A percentile compares a stretch with the other conserved stretches of the same genome.
Conservation (phyloP, 2,113 vertebrate genomes). For the Sisor rabdophorus region DNA sequence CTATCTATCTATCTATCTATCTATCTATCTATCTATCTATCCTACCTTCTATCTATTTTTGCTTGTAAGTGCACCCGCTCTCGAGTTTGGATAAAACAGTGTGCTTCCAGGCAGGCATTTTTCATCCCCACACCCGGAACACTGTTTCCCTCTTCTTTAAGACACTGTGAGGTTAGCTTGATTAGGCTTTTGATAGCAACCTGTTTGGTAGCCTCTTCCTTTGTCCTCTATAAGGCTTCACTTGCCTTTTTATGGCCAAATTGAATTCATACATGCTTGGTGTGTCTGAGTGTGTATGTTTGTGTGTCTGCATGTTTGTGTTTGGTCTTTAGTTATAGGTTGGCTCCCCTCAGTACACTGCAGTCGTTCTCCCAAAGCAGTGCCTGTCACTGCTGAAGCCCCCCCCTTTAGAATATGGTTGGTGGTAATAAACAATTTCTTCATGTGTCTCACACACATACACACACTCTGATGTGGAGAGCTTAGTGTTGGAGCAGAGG, state of each 20-base stretch:
- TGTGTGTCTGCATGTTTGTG: conserved; percentile 42
- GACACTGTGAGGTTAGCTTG: neutral
- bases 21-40: conserved; percentile 1
- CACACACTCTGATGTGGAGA: conserved; percentile 56
- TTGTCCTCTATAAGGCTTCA: conserved; percentile 16
- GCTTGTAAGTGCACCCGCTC: conserved; percentile 7
- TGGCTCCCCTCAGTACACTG: conserved; percentile 41
- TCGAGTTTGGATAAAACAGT: neutral
- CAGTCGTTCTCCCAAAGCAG: conserved; percentile 41
- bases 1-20: conserved; percentile 32
- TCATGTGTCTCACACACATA: conserved; percentile 46
- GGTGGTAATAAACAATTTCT: conserved; percentile 47
- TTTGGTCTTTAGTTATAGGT: conserved; percentile 46
- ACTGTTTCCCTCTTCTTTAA: neutral
- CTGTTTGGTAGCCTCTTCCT: conserved; percentile 1
- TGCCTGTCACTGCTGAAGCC: conserved; percentile 61
- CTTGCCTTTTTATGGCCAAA: conserved; percentile 20
- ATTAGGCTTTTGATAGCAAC: neutral
- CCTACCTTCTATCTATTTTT: too few species aligned
- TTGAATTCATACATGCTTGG: conserved; percentile 26
- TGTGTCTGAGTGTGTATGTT: conserved; percentile 28
- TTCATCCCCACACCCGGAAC: neutral
- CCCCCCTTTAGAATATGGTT: conserved; percentile 60
- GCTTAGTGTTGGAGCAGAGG: conserved; percentile 52
- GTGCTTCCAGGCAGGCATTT: neutral